phyloP scores from a whole-genome alignment of 2,888 invertebrate genomes.

The Trypoxylon attenuatum region DNA sequence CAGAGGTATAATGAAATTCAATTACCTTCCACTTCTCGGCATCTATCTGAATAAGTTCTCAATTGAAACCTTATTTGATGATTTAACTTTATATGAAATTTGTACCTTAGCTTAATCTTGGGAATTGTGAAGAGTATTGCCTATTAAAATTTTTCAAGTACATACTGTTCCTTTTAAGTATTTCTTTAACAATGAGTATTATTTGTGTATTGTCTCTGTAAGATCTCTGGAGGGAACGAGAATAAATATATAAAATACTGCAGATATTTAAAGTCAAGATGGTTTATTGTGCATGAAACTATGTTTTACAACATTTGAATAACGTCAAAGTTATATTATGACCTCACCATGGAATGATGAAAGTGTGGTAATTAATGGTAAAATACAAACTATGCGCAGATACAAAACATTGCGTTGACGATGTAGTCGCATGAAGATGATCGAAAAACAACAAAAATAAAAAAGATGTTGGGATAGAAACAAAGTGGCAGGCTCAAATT shows the following conservation, averaged over 20 bases:
- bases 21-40: too few species aligned
- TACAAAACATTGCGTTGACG: slow-evolving; percentile 27
- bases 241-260: too few species aligned
- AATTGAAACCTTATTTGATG: too few species aligned
- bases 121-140: too few species aligned
- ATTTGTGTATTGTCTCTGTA: too few species aligned
- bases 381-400: slow-evolving; percentile 14
- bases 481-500: slow-evolving; percentile 27
- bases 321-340: slow-evolving; percentile 15
- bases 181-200: too few species aligned
- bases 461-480: slow-evolving; percentile 25
- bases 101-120: too few species aligned
- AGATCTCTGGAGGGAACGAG: too few species aligned
- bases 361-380: slow-evolving; percentile 31
- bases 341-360: slow-evolving; percentile 44
- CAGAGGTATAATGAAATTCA: too few species aligned
- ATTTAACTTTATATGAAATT: not conserved
- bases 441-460: slow-evolving; percentile 10
- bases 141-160: too few species aligned
- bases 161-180: too few species aligned
- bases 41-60: too few species aligned
- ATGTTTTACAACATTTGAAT: slow-evolving; percentile 33
- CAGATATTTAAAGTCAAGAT: slow-evolving; percentile 19
- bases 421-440: slow-evolving; percentile 12
- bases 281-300: slow-evolving; percentile 40